These are phyloP conservation scores for Cylas formicarius DNA, from an alignment of 1,140 invertebrate species.

Conservation along the genomic window DNA sequence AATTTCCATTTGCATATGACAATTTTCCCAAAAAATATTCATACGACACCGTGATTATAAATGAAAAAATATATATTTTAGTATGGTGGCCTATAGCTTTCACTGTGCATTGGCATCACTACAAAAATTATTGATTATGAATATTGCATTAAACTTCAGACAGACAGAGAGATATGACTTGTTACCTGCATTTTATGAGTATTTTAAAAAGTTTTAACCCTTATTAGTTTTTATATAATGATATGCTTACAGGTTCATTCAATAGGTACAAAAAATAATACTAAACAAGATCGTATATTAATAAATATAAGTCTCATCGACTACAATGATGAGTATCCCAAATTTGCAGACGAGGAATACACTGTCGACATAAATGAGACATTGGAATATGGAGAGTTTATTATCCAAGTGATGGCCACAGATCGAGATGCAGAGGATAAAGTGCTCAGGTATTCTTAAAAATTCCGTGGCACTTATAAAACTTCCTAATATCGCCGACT, in stretches of 20 bases:
- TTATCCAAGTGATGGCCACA: conserved; percentile 41
- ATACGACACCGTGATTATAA: no score
- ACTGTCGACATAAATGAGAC: conserved; percentile 45
- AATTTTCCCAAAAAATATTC: no score
- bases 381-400: conserved; percentile 37
- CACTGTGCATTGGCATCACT: no score
- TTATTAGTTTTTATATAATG: neutral
- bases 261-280: conserved; percentile 39
- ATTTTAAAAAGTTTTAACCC: conserved; percentile 2
- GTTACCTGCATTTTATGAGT: neutral
- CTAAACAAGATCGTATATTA: conserved; percentile 37
- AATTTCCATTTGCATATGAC: no score
- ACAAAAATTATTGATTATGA: no score
- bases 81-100: no score
- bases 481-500: no score
- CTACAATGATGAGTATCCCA: conserved; percentile 53
- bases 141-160: no score
- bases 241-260: conserved; percentile 42
- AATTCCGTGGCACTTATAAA: neutral
- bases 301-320: conserved; percentile 47
- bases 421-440: conserved; percentile 50
- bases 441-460: conserved; percentile 40
- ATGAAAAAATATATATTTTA: no score
- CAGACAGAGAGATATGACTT: no score
- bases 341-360: conserved; percentile 40